These are phyloP conservation scores for Heteractis magnifica DNA, from an alignment of 92 coral and sea anemone species.

Conservation along the genomic window DNA sequence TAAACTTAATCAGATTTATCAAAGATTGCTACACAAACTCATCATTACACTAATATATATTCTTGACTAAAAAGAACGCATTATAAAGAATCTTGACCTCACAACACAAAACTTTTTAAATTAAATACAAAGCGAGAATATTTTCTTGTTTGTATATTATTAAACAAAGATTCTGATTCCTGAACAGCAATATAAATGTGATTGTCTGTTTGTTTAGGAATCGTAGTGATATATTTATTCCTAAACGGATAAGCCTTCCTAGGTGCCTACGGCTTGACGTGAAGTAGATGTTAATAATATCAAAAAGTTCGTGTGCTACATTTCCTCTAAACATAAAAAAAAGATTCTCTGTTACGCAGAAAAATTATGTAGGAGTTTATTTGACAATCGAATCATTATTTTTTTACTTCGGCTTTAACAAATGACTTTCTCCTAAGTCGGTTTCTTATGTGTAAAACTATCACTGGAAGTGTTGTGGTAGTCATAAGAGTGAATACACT, in stretches of 20 bases:
- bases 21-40: background rate
- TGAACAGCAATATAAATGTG: background rate
- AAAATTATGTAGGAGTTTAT: too few relatives aligned
- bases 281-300: background rate
- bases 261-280: background rate
- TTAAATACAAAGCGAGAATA: background rate
- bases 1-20: background rate
- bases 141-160: background rate
- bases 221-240: background rate
- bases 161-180: background rate
- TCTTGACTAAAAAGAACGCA: too few relatives aligned
- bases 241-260: slow-evolving; percentile 2
- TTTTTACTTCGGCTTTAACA: too few relatives aligned
- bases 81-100: too few relatives aligned
- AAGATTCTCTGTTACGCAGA: background rate
- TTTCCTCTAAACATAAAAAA: background rate
- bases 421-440: too few relatives aligned
- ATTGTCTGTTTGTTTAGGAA: background rate
- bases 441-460: too few relatives aligned
- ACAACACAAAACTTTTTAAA: background rate
- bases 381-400: too few relatives aligned
- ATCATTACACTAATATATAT: too few relatives aligned
- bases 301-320: background rate
- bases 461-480: background rate
- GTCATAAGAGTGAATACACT: slow-evolving; percentile 1